Evolutionary conservation across 2,113 vertebrate species (phyloP).

Genomic region (Tamias sibiricus): DNA sequence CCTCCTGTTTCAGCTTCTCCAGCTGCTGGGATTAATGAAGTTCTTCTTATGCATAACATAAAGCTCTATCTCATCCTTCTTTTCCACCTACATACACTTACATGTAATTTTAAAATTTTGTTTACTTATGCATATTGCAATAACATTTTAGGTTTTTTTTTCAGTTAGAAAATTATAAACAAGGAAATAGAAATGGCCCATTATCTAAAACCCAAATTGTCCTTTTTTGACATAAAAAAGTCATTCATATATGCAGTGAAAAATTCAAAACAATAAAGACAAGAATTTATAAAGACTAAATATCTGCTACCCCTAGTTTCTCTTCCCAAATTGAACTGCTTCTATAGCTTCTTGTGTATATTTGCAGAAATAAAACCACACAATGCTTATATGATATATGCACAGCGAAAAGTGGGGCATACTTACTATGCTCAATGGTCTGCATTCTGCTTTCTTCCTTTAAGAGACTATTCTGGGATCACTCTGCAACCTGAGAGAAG

Average conservation of each 20-base stretch:
- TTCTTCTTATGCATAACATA: neutral
- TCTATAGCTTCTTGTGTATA: neutral
- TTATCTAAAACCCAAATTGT: conserved; percentile 24
- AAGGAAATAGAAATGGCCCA: neutral
- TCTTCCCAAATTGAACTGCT: neutral
- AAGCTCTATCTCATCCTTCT: neutral
- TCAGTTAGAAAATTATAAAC: neutral
- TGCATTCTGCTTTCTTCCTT: neutral
- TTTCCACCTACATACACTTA: neutral
- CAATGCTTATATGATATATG: neutral
- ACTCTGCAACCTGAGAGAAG: neutral
- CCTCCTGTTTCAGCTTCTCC: too few species aligned
- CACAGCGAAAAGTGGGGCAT: neutral
- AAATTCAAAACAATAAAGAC: neutral
- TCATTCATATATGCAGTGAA: neutral
- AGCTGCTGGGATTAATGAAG: neutral
- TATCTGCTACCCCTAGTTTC: neutral
- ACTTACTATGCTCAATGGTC: too few species aligned
- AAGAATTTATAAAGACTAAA: neutral
- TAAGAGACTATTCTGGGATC: neutral
- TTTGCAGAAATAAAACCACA: neutral
- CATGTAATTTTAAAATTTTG: neutral
- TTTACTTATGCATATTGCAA: neutral
- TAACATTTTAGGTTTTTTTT: neutral
- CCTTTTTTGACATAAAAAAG: neutral